A percentile compares a stretch with the other conserved stretches of the same genome.
Conservation (phyloP, 1,140 invertebrate species). For the Gonioctena quinquepunctata region DNA sequence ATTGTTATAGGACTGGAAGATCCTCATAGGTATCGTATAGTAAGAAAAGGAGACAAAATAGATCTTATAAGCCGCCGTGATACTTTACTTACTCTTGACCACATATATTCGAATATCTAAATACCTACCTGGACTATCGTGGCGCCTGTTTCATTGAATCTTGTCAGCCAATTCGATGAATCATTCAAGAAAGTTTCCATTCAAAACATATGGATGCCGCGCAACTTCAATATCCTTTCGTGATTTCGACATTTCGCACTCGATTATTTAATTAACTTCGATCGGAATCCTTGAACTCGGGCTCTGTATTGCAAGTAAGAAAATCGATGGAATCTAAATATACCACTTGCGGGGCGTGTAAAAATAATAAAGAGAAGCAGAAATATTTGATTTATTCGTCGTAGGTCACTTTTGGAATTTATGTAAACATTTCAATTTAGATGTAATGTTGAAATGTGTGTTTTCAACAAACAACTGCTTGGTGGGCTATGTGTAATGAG, state of each 20-base stretch:
- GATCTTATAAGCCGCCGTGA: no score
- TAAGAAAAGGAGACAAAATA: no score
- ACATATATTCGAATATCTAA: no score
- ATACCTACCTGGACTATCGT: no score
- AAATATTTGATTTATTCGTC: neutral
- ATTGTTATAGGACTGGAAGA: no score
- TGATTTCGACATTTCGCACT: neutral
- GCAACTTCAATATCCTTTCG: neutral
- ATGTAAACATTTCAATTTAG: no score
- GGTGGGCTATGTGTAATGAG: no score
- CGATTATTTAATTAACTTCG: neutral
- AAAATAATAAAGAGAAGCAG: neutral
- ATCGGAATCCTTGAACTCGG: neutral
- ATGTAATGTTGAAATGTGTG: no score
- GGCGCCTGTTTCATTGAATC: neutral
- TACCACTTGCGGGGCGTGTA: neutral
- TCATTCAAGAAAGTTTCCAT: neutral
- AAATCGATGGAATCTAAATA: neutral
- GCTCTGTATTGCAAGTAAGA: neutral
- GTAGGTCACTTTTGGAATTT: neutral
- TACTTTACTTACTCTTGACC: no score
- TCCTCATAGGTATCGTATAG: no score
- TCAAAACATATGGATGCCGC: neutral
- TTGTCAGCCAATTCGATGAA: neutral
- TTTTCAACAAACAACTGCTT: no score